A percentile compares a stretch with the other conserved stretches of the same genome.
These are phyloP conservation scores for Sorex fumeus DNA, from an alignment of 2,113 vertebrate genomes.

Conservation along the genomic window DNA sequence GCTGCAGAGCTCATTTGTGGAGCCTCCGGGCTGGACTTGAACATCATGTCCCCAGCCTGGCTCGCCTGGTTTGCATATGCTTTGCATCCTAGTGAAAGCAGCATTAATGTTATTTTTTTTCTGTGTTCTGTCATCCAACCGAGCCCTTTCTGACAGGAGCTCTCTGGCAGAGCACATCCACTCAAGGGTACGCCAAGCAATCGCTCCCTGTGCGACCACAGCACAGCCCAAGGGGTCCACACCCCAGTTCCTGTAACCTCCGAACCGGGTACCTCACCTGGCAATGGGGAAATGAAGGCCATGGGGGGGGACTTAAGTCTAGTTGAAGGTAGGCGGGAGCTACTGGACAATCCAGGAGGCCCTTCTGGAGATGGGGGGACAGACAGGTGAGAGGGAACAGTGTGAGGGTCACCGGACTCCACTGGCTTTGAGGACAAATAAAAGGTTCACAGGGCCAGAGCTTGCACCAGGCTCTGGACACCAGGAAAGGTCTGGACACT, in stretches of 20 bases:
- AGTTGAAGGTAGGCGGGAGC: neutral
- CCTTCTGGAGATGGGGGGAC: no score
- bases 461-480: no score
- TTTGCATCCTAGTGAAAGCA: neutral
- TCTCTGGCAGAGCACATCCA: no score
- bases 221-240: no score
- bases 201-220: no score
- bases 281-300: neutral
- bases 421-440: neutral
- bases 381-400: neutral
- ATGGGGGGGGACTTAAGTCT: neutral
- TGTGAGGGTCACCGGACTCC: neutral
- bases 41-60: neutral
- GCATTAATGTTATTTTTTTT: neutral
- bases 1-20: neutral
- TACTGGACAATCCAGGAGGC: neutral
- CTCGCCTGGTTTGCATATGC: neutral
- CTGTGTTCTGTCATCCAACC: neutral
- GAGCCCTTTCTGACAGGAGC: no score
- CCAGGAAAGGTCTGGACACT: neutral
- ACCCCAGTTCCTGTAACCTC: neutral
- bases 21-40: neutral
- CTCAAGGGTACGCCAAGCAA: no score
- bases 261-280: fast-evolving
- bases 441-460: neutral